These are phyloP conservation scores for Vicugna pacos DNA, from an alignment of 2,113 vertebrate species.

Conservation along the genomic window DNA sequence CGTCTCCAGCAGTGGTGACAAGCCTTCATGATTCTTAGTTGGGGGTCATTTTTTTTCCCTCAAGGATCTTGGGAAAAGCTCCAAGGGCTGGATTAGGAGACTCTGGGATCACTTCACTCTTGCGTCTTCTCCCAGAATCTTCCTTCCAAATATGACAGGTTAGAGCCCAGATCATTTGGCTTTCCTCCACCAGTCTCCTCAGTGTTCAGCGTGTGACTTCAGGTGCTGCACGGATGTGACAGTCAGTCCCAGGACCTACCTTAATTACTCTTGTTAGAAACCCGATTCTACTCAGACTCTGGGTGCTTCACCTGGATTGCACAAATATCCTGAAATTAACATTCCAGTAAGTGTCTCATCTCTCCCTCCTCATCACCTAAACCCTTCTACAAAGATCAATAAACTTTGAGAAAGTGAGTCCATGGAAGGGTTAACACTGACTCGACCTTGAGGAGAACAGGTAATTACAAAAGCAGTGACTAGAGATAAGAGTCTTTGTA, in stretches of 20 bases:
- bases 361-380: neutral
- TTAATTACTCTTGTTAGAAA: neutral
- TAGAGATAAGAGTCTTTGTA: neutral
- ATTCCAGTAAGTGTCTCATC: neutral
- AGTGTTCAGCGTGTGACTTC: neutral
- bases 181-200: neutral
- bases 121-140: neutral
- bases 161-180: neutral
- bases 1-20: neutral
- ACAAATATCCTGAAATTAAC: neutral
- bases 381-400: neutral
- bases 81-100: neutral
- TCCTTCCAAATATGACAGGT: neutral
- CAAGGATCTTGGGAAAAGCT: neutral
- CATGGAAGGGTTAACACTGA: neutral
- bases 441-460: neutral
- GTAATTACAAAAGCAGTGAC: neutral
- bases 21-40: neutral
- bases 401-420: neutral
- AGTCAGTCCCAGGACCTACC: neutral
- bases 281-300: neutral
- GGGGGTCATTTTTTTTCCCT: neutral
- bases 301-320: neutral
- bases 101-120: neutral
- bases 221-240: neutral